phyloP scores from a whole-genome alignment of 1,140 invertebrate species.

The Pachypsylla venusta region DNA sequence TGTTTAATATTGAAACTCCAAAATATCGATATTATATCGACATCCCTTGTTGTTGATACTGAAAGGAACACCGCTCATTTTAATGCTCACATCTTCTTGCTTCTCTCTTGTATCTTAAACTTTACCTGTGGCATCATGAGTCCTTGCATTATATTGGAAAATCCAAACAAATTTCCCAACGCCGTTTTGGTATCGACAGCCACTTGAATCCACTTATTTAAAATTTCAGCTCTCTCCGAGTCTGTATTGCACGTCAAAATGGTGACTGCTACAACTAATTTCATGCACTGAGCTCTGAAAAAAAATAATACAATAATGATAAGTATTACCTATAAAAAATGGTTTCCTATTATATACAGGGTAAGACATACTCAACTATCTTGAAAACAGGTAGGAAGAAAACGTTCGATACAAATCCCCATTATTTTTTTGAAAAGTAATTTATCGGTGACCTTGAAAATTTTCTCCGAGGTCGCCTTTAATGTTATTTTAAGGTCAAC shows the following conservation, averaged over 20 bases:
- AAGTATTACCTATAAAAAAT: constrained; percentile 9
- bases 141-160: constrained; percentile 78
- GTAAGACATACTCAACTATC: background rate
- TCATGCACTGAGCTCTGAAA: constrained; percentile 65
- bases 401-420: no score
- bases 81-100: no score
- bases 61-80: no score
- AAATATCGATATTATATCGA: no score
- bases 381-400: background rate
- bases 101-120: no score
- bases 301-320: no score
- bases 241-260: constrained; percentile 67
- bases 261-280: constrained; percentile 71
- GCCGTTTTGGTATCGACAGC: constrained; percentile 80
- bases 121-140: constrained; percentile 65
- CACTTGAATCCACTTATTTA: constrained; percentile 87
- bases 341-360: constrained; percentile 12
- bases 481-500: no score
- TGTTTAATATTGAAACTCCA: no score
- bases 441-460: no score
- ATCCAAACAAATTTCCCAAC: constrained; percentile 80
- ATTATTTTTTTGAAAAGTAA: no score
- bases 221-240: constrained; percentile 57
- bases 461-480: no score
- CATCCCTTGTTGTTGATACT: no score